Conservation (phyloP, 2,888 invertebrate species). For the Platerodrilus igneus region DNA sequence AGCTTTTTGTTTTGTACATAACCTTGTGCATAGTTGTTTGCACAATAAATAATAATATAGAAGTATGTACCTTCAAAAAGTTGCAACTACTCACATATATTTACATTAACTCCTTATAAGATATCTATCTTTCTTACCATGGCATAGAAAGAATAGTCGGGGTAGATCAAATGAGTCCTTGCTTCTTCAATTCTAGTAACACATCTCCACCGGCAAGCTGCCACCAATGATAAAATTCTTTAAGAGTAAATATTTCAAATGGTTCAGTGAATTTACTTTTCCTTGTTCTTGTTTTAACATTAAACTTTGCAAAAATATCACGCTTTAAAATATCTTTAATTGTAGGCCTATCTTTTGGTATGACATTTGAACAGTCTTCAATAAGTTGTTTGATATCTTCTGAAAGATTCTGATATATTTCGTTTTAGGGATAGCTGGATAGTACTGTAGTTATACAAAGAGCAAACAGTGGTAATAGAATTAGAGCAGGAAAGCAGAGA, state of each 20-base stretch:
- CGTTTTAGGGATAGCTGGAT: too few species aligned
- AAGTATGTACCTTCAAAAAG: too few species aligned
- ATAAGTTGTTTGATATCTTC: slow-evolving; percentile 58
- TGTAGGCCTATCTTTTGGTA: slow-evolving; percentile 59
- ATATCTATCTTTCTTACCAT: slow-evolving; percentile 60
- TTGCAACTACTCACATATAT: too few species aligned
- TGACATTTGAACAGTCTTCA: slow-evolving; percentile 67
- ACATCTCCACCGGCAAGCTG: slow-evolving; percentile 94
- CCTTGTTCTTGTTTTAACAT: slow-evolving; percentile 32
- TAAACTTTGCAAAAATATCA: slow-evolving; percentile 51
- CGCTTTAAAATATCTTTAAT: slow-evolving; percentile 57
- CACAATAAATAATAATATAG: too few species aligned
- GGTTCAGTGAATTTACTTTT: slow-evolving; percentile 39
- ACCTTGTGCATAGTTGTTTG: too few species aligned
- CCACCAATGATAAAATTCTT: slow-evolving; percentile 92
- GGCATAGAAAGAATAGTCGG: slow-evolving; percentile 78
- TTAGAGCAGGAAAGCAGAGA: too few species aligned
- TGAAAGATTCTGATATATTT: too few species aligned
- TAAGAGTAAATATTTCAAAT: slow-evolving; percentile 53
- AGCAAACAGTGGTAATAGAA: too few species aligned
- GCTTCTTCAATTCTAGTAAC: slow-evolving; percentile 82
- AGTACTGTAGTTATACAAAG: too few species aligned
- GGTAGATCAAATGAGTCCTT: slow-evolving; percentile 82
- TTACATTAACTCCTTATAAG: too few species aligned
- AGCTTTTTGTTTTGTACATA: too few species aligned